phyloP scores from a whole-genome alignment of 2,113 vertebrate species.

The Holacanthus passer region DNA sequence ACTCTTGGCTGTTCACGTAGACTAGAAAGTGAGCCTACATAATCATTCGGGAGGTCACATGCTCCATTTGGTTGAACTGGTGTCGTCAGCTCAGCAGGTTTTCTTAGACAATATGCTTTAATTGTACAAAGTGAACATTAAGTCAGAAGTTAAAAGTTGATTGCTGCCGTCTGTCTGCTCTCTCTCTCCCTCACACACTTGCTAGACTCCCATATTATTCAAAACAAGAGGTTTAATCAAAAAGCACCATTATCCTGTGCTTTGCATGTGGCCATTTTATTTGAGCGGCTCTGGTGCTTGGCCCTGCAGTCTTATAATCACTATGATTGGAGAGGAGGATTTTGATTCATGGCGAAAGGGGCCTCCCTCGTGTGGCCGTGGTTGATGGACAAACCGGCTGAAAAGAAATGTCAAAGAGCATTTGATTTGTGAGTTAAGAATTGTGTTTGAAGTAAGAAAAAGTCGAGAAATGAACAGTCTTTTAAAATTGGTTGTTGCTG shows the following conservation, averaged over 20 bases:
- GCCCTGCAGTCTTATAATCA: conserved; percentile 44
- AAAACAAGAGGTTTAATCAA: conserved; percentile 52
- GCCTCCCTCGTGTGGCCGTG: conserved; percentile 11
- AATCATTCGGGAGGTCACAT: background rate
- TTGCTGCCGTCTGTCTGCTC: background rate
- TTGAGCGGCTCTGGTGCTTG: conserved; percentile 9
- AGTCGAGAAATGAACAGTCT: conserved; percentile 22
- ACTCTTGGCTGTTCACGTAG: background rate
- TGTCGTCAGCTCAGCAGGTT: conserved; percentile 32
- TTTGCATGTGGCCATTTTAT: conserved; percentile 31
- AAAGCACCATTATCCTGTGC: conserved; percentile 10
- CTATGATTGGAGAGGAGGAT: conserved; percentile 31
- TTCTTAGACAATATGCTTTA: conserved; percentile 11
- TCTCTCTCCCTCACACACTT: background rate
- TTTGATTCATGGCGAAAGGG: conserved; percentile 18
- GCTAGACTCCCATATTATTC: conserved; percentile 9
- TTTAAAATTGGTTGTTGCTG: conserved; percentile 48
- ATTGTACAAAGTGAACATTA: conserved; percentile 42
- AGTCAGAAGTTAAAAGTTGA: background rate
- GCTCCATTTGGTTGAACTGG: background rate
- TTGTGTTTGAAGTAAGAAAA: conserved; percentile 35
- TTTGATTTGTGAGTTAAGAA: conserved; percentile 37
- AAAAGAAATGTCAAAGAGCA: conserved; percentile 21
- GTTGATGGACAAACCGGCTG: conserved; percentile 21
- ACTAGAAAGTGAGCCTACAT: background rate